A percentile compares a stretch with the other conserved stretches of the same genome.
These are phyloP conservation scores for Mareca penelope DNA, from an alignment of 2,797 vertebrate genomes.

Conservation along the genomic window DNA sequence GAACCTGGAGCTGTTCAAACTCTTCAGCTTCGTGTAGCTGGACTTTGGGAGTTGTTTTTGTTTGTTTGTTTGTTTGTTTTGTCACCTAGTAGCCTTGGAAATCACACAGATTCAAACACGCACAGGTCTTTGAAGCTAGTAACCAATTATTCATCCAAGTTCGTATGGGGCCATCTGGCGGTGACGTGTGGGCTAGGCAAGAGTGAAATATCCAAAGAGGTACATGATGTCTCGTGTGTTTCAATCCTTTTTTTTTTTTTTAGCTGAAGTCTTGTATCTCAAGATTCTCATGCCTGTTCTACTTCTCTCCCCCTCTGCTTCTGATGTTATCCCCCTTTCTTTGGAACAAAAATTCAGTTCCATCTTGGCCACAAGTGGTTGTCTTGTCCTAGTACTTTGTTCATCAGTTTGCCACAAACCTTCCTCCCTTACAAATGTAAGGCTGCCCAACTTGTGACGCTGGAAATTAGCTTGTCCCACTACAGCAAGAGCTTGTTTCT, in stretches of 20 bases:
- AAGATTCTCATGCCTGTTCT: neutral
- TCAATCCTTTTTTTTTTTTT: neutral
- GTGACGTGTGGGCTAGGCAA: neutral
- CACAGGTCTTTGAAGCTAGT: rapidly evolving
- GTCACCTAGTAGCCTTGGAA: neutral
- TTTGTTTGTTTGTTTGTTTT: neutral
- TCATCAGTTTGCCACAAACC: neutral
- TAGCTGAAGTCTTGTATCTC: neutral
- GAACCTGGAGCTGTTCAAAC: neutral
- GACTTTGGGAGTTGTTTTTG: neutral
- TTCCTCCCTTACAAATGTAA: neutral
- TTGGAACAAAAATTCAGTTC: neutral
- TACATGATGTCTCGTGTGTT: rapidly evolving
- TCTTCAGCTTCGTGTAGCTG: neutral
- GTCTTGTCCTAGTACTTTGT: neutral
- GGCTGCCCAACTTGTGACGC: neutral
- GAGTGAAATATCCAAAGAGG: rapidly evolving
- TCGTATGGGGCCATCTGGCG: constrained; percentile 37
- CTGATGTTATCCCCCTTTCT: neutral
- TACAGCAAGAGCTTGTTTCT: neutral
- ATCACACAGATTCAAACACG: rapidly evolving
- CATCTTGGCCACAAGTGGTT: neutral
- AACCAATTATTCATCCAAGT: neutral
- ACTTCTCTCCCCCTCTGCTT: neutral
- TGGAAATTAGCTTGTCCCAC: neutral